Percentiles rank a stretch among this genome's conserved stretches.
Conservation (phyloP, 2,888 invertebrate genomes). For the Ennomos quercinarius region DNA sequence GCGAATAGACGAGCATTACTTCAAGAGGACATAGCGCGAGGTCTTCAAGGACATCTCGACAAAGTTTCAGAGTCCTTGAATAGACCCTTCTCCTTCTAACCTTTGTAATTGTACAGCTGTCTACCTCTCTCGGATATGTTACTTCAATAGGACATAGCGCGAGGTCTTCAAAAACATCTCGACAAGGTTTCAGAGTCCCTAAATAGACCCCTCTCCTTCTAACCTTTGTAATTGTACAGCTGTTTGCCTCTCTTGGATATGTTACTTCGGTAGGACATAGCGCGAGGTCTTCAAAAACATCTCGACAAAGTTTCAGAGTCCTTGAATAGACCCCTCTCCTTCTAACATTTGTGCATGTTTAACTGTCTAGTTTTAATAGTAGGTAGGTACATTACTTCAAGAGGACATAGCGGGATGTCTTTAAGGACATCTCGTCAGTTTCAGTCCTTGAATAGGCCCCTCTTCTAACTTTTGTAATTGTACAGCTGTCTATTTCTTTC, state of each 20-base stretch:
- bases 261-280: constrained; percentile 88
- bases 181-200: too few species aligned
- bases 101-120: constrained; percentile 9
- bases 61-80: constrained; percentile 75
- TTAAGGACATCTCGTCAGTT: too few species aligned
- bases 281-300: constrained; percentile 78
- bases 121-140: neutral
- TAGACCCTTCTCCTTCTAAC: constrained; percentile 12
- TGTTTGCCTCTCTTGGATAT: too few species aligned
- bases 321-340: constrained; percentile 55
- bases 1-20: constrained; percentile 93
- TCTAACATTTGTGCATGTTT: constrained; percentile 1
- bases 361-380: neutral
- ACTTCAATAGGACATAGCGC: too few species aligned
- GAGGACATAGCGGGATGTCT: too few species aligned
- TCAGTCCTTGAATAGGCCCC: too few species aligned
- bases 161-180: too few species aligned
- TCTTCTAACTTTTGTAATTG: too few species aligned
- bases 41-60: constrained; percentile 79
- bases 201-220: too few species aligned
- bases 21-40: constrained; percentile 83
- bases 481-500: too few species aligned
- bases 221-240: too few species aligned
- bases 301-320: constrained; percentile 72
- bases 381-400: too few species aligned